phyloP scores from a whole-genome alignment of 1,140 invertebrate species.

The Papilio xuthus region DNA sequence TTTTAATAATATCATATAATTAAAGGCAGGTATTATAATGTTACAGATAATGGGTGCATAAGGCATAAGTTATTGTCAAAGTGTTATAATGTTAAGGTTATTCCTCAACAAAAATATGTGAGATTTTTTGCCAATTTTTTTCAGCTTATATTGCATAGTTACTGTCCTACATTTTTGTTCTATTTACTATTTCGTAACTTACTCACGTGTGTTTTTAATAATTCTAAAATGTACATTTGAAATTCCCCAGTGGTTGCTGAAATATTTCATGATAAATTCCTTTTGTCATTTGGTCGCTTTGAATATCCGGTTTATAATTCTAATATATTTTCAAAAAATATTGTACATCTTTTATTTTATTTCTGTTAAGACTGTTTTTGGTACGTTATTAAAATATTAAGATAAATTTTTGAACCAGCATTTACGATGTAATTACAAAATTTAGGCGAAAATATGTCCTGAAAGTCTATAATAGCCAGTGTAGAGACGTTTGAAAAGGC shows the following conservation, averaged over 20 bases:
- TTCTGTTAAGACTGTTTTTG: not conserved
- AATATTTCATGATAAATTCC: not conserved
- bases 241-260: not conserved
- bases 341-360: not conserved
- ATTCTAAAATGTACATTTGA: slow-evolving; percentile 19
- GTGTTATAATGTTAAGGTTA: not conserved
- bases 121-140: not conserved
- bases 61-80: too few species aligned
- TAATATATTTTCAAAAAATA: not conserved
- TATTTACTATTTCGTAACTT: not conserved
- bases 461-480: not conserved
- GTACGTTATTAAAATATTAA: not conserved
- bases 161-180: not conserved
- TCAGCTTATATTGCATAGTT: not conserved
- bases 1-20: too few species aligned
- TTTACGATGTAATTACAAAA: too few species aligned
- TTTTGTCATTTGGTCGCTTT: not conserved
- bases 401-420: too few species aligned
- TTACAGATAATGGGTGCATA: too few species aligned
- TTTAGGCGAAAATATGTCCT: too few species aligned
- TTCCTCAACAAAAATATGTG: not conserved
- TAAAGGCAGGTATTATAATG: too few species aligned
- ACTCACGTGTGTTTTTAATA: slow-evolving; percentile 1
- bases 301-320: not conserved
- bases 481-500: not conserved